Evolutionary conservation across 2,113 vertebrate genomes (phyloP), one percentile per base, ranked within the genome.

Genomic region (Tretioscincus oriximinensis): DNA sequence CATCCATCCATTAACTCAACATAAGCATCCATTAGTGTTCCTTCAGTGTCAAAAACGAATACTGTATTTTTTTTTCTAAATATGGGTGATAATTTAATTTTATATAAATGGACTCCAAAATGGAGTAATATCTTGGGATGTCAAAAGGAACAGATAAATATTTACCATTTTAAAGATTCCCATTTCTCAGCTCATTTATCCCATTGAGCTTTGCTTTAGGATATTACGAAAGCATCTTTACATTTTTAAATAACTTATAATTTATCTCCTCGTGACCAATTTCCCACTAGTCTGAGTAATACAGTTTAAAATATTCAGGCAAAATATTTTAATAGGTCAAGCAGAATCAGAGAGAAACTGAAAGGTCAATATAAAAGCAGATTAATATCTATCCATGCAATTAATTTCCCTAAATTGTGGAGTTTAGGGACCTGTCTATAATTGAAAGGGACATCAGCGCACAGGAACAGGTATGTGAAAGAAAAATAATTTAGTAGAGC

Each of bases 281-380:
- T 72, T 24, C 41, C 8, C 45, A 70, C 31, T 60, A 28, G 21
- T 22, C 65, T 41, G 45, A 72, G 61, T 64, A 61, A 66, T 54
- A 65, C 31, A 28, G n/a, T 83, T 82, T 77, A 71, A 70, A 64
- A 73, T 60, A 73, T 74, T 68, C 49, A 84, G 60, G 68, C 61
- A 67, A 61, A 49, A 26, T 22, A 4, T 78, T 83, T 78, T 67
- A 78, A 54, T 77, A 77, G 54, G 75, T 64, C 51, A 82, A 64
- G 58, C 26, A 22, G 20, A 77, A 77, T 82, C 21, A 51, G 45
- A 64, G 35, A 26, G 64, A 76, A 74, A 76, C 16, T 21, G 35
- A 24, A 66, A 79, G 69, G 28, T 54, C 67, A 58, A 66, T 58
- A 74, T 81, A 28, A 74, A 81, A 81, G 66, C 54, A 47, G n/a